phyloP scores from a whole-genome alignment of 2,797 vertebrate species.

The Lagorchestes hirsutus region DNA sequence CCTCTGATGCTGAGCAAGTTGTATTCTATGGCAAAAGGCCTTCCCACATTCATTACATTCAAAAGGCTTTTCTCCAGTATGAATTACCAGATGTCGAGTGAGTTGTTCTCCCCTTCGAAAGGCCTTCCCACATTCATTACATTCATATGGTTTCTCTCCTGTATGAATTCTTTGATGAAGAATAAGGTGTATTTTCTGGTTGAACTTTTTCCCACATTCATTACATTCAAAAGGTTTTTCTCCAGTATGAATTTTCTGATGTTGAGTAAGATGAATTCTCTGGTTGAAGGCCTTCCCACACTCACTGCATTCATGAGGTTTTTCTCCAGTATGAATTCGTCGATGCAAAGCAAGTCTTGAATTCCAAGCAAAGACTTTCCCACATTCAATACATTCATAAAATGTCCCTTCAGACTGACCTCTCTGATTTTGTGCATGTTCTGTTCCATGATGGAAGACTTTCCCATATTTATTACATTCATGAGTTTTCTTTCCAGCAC shows the following conservation, averaged over 20 bases:
- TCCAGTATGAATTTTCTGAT: constrained; percentile 67
- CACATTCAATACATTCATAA: not conserved
- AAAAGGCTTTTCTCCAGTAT: constrained; percentile 47
- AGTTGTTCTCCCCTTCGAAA: constrained; percentile 51
- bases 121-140: constrained; percentile 71
- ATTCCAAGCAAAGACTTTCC: constrained; percentile 59
- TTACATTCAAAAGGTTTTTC: constrained; percentile 67
- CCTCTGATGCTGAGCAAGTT: constrained; percentile 49
- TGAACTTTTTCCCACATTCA: constrained; percentile 72
- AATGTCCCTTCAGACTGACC: not conserved
- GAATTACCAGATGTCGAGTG: constrained; percentile 40
- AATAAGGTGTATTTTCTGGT: constrained; percentile 62
- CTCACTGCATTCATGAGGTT: not conserved
- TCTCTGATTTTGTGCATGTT: not conserved
- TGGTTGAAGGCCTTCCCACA: not conserved
- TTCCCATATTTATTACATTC: not conserved
- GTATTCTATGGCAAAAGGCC: constrained; percentile 30
- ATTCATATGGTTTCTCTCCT: constrained; percentile 72
- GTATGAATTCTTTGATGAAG: constrained; percentile 73
- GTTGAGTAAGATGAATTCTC: constrained; percentile 56
- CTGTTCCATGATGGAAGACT: not conserved
- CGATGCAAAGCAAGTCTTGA: constrained; percentile 67
- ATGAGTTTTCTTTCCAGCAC: constrained; percentile 60
- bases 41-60: constrained; percentile 44
- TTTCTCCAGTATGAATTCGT: constrained; percentile 31